phyloP scores from a whole-genome alignment of 92 coral and sea anemone species.

The Epizoanthus illoricatus region DNA sequence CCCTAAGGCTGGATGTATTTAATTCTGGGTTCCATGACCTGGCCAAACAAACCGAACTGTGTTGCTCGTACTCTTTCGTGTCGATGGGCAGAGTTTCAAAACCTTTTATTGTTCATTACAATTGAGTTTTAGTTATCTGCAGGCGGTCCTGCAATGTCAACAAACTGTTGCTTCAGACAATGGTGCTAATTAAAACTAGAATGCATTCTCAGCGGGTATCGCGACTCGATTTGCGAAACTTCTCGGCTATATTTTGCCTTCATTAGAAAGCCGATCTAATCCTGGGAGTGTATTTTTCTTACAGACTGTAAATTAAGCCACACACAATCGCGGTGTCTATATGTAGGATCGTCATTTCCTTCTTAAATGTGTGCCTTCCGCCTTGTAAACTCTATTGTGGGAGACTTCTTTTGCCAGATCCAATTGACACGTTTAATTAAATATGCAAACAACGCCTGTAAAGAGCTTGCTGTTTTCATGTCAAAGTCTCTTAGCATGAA shows the following conservation, averaged over 20 bases:
- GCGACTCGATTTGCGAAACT: not conserved
- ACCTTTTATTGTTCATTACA: constrained; percentile 26
- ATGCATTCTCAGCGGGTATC: constrained; percentile 34
- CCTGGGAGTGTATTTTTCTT: not conserved
- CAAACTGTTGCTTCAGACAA: constrained; percentile 61
- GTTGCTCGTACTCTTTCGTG: not conserved
- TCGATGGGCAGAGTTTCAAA: constrained; percentile 27
- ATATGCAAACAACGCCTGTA: constrained; percentile 51
- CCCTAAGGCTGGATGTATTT: not conserved
- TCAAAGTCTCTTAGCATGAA: constrained; percentile 1
- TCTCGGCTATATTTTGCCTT: constrained; percentile 7
- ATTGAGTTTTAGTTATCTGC: constrained; percentile 17
- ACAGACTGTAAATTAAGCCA: not conserved
- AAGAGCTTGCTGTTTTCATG: constrained; percentile 10
- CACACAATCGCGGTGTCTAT: constrained; percentile 18
- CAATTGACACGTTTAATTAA: constrained; percentile 51
- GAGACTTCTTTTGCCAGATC: constrained; percentile 30
- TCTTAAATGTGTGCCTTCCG: not conserved
- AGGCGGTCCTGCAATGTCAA: constrained; percentile 59
- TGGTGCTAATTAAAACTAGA: constrained; percentile 68
- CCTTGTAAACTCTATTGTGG: not conserved
- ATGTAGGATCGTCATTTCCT: constrained; percentile 17
- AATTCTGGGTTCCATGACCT: constrained; percentile 1
- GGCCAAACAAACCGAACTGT: not conserved
- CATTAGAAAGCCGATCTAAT: not conserved